Base-by-base conservation (phyloP, 2,888 invertebrate genomes). In the Callimorpha dominula region DNA sequence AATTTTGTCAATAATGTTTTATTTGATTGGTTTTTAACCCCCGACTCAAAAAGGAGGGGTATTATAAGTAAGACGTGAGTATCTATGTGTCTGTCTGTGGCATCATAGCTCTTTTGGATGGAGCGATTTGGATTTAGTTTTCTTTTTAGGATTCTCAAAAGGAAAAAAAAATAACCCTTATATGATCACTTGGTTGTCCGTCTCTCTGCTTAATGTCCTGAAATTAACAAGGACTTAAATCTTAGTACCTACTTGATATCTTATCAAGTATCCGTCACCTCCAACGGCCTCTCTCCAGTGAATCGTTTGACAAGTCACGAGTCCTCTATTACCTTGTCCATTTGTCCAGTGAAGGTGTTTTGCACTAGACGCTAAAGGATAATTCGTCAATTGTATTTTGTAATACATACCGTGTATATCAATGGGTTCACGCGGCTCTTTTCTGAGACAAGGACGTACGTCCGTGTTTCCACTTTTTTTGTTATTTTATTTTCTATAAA, bases 271-370 rank as follows among this genome's bases (percentile, higher is more conserved):
- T 42, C 15, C 9, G 15, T 43, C 71, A 70, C 66, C 72, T 14
- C 17, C 12, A 31, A 20, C 42, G 46, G 65, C 66, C 69, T 70
- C 67, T 78, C 75, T 72, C 72, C 64, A 66, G 70, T 79, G 57
- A 79, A 77, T 77, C 79, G 76, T 67, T 70, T 71, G 68, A 69
- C 71, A 68, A 78, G 81, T 84, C 83, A 83, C 85, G 83, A 81
- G 20, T 76, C 70, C 46, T 46, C 63, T 60, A 67, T 78, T 75
- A 77, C 81, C 81, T 84, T 52, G 71, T 62, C 62, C 62, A 69
- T 70, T 83, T 74, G 71, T 65, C 46, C 46, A 70, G 68, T 73
- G 78, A 85, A 85, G 80, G 81, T 82, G 40, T 79, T 80, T 73
- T 73, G 64, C 52, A 50, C 4, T 15, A 52, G n/a, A 52, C 73